Conservation (phyloP, 2,797 vertebrate genomes). For the Melanotaenia maccullochi region DNA sequence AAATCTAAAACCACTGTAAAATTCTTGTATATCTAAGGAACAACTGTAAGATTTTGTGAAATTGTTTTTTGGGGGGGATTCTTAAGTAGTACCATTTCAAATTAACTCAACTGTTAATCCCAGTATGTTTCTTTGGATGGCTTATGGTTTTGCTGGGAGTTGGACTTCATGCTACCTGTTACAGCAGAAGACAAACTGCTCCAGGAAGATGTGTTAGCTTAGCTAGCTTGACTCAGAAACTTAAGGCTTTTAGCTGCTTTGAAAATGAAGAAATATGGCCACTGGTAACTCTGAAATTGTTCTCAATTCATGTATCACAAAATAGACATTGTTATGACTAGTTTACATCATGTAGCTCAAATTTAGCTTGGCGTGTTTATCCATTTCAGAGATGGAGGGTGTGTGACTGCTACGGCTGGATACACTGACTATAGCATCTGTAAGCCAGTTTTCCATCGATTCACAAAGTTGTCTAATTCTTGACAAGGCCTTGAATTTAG, state of each 20-base stretch:
- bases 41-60: not conserved
- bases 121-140: not conserved
- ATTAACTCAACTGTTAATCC: not conserved
- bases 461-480: not conserved
- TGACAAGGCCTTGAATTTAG: not conserved
- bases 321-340: not conserved
- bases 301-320: not conserved
- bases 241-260: not conserved
- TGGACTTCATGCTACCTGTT: not conserved
- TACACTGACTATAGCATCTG: not conserved
- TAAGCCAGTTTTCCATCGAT: not conserved
- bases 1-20: constrained; percentile 8
- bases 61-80: not conserved
- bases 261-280: not conserved
- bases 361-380: constrained; percentile 8
- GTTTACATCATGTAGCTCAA: not conserved
- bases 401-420: not conserved
- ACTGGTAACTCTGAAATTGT: not conserved
- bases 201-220: not conserved
- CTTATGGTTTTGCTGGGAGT: not conserved
- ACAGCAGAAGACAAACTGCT: not conserved
- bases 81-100: not conserved
- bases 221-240: not conserved
- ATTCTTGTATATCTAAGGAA: not conserved
- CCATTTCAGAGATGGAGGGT: not conserved